Base-by-base conservation (phyloP, 2,888 invertebrate genomes). In the Agrochola circellaris region DNA sequence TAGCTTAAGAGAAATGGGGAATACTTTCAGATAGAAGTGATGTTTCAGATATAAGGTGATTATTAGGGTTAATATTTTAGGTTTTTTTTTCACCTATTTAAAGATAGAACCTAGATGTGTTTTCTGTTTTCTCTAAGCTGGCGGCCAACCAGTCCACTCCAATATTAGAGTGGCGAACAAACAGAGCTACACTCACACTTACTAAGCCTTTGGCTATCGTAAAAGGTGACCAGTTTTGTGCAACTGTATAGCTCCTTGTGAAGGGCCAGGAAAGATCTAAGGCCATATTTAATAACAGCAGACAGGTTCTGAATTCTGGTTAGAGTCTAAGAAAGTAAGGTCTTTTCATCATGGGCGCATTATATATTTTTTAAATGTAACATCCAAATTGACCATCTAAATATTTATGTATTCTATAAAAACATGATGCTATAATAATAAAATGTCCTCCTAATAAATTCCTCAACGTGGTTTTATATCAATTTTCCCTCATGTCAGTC, bases 161-260 rank as follows among this genome's bases (percentile, higher is more conserved):
- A 79, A 70, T 70, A 77, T 34, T 76, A 77, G 70, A 77, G 20
- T 9, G 79, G 60, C 20, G 13, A 51, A 68, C 20, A 30, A 42
- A 58, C n/a, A n/a, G n/a, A n/a, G n/a, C 23, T 42, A 30, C n/a
- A 54, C 30, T 7, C 15, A 45, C 9, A 56, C 20, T 15, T 34
- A 65, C n/a, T 26, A 42, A 60, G 42, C 15, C 38, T 26, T 15
- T n/a, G 9, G 9, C 38, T 45, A 13, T 17, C 20, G 23, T 48
- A 42, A 61, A 51, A 42, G 61, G 9, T 20, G 42, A 51, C 15
- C 23, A 61, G 23, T 61, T n/a, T n/a, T 54, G n/a, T 20, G 51
- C 5, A 58, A 45, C 34, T 45, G 20, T 58, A 48, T n/a, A 45
- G 20, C 11, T 26, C 45, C 17, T 75, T 60, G 45, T 48, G 67